Evolutionary conservation across 92 coral and sea anemone species (phyloP).

Genomic region (Porites evermanni): DNA sequence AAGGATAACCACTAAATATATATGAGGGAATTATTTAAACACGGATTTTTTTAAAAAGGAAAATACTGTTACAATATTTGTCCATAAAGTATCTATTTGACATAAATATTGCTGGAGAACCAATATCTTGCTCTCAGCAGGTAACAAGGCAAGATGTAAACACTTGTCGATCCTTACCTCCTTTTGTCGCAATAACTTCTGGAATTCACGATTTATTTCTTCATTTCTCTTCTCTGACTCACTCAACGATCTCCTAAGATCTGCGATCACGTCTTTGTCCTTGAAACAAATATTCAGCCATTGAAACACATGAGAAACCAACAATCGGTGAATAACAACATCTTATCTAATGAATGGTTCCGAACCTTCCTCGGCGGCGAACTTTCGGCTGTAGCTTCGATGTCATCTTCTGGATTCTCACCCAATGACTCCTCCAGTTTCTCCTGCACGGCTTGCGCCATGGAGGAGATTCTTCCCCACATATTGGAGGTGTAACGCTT

Average conservation of each 20-base stretch:
- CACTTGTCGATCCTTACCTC: conserved; percentile 63
- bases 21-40: too few relatives aligned
- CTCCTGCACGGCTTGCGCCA: conserved; percentile 92
- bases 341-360: neutral
- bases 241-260: conserved; percentile 64
- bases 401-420: conserved; percentile 72
- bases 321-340: neutral
- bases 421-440: conserved; percentile 92
- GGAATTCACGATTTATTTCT: conserved; percentile 89
- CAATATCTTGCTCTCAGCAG: neutral
- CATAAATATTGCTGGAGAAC: neutral
- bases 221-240: conserved; percentile 85
- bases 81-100: neutral
- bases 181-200: conserved; percentile 80
- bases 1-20: too few relatives aligned
- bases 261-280: conserved; percentile 60
- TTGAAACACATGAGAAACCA: neutral
- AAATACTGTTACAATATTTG: neutral
- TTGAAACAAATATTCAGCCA: neutral
- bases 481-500: conserved; percentile 54
- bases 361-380: conserved; percentile 21
- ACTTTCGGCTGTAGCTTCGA: conserved; percentile 46
- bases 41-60: neutral
- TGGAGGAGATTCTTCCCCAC: conserved; percentile 96
- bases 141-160: neutral